Evolutionary conservation across 2,888 invertebrate genomes (phyloP).

Genomic region (Micoletzkya japonica): DNA sequence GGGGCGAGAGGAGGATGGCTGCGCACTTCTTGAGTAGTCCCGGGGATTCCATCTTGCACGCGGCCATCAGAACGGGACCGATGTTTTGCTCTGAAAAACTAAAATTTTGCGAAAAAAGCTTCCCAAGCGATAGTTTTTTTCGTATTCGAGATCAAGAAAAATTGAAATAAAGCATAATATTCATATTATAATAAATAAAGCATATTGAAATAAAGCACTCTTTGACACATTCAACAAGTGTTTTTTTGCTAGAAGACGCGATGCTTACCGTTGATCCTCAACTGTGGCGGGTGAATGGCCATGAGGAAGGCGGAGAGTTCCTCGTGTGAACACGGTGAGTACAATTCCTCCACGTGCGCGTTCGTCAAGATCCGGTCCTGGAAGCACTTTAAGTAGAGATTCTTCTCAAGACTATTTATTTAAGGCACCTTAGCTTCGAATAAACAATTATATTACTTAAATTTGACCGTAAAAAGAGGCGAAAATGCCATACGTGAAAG

Average conservation of each 20-base stretch:
- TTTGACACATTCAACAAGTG: too few species aligned
- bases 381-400: background rate
- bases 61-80: constrained; percentile 60
- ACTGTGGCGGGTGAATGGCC: constrained; percentile 64
- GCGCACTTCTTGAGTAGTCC: constrained; percentile 62
- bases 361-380: constrained; percentile 40
- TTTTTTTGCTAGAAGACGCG: background rate
- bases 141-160: background rate
- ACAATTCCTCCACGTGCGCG: constrained; percentile 54
- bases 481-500: constrained; percentile 46
- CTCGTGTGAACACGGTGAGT: constrained; percentile 60
- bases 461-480: background rate
- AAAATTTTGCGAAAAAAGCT: background rate
- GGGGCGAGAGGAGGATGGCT: constrained; percentile 54
- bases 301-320: constrained; percentile 62
- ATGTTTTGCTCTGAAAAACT: constrained; percentile 56
- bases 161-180: too few species aligned
- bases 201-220: too few species aligned
- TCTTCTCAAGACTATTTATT: background rate
- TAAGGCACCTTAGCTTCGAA: background rate
- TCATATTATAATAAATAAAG: too few species aligned
- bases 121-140: background rate
- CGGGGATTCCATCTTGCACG: constrained; percentile 63
- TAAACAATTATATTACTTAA: constrained; percentile 10
- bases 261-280: constrained; percentile 60